Evolutionary conservation across 2,888 invertebrate species (phyloP).

Genomic region (Trachelus iudaicus): DNA sequence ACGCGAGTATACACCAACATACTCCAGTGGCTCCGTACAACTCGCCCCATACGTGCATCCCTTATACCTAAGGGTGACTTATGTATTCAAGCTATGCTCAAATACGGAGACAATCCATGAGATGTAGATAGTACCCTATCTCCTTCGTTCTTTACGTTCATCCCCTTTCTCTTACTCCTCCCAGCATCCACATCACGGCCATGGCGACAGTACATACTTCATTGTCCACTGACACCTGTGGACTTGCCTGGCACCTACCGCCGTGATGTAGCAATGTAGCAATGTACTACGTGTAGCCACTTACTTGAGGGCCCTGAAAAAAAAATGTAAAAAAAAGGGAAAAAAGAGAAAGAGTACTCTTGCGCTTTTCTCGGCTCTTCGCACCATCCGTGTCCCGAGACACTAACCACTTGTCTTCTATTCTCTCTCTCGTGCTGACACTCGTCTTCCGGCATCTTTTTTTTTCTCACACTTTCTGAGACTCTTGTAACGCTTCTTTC

Average conservation of each 20-base stretch:
- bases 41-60: no score
- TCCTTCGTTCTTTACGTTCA: constrained; percentile 10
- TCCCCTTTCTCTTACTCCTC: constrained; percentile 1
- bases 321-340: neutral
- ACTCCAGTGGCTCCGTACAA: no score
- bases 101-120: no score
- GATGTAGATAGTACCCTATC: no score
- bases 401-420: constrained; percentile 22
- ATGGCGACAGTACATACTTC: constrained; percentile 36
- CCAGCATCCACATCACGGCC: constrained; percentile 15
- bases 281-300: constrained; percentile 46
- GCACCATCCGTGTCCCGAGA: constrained; percentile 13
- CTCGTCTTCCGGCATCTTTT: constrained; percentile 12
- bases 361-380: constrained; percentile 57
- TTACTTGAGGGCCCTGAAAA: constrained; percentile 30
- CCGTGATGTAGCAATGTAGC: no score
- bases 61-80: no score
- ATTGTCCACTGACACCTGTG: constrained; percentile 65
- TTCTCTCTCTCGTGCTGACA: constrained; percentile 13
- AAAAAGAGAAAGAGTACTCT: constrained; percentile 30
- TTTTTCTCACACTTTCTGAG: constrained; percentile 10
- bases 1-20: no score
- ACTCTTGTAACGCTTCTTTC: neutral
- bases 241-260: constrained; percentile 46
- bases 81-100: no score